Evolutionary conservation across 1,140 invertebrate genomes (phyloP), one percentile per base, ranked within the genome.

Genomic region (Drosophila parabipectinata): DNA sequence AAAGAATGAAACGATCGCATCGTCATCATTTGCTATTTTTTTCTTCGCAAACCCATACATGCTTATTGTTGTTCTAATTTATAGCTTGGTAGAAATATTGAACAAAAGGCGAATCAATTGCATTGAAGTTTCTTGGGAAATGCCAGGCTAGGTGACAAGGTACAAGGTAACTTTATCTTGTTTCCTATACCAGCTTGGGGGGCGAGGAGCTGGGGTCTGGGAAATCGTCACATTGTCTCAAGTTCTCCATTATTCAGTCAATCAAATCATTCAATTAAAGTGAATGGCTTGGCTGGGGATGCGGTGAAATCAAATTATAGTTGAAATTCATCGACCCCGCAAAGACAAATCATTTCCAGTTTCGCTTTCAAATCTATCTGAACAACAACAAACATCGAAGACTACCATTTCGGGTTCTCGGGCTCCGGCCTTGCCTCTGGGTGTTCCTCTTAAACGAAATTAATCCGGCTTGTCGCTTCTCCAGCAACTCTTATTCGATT

Each of bases 21-120:
- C 53, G 21, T 50, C 44, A 30, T 62, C 55, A n/a, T 28, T 32
- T 63, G 63, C 59, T 45, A 0, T 28, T 28, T 51, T 63, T 66
- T 66, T 54, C 5, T 14, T 3, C 37, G n/a, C 9, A 15, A n/a
- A 4, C 14, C 32, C 18, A 50, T 30, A 44, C 39, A 51, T 32
- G 18, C 28, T 4, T 64, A 21, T 67, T 64, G 32, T 52, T 21
- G 24, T 66, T 64, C 63, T 64, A 53, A 67, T 67, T 67, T 67
- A 67, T 67, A 12, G 28, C 21, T 18, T 15, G 24, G 28, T 63
- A 44, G 45, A 14, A 24, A 14, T n/a, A 52, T 28, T 30, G 9
- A 63, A 52, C 59, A 52, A 63, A 48, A 63, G 63, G 63, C 59
- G 52, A 67, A 67, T 64, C 60, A 53, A 67, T 64, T 64, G 15